Evolutionary conservation across 2,113 vertebrate species (phyloP).

Genomic region (Cebidichthys violaceus): DNA sequence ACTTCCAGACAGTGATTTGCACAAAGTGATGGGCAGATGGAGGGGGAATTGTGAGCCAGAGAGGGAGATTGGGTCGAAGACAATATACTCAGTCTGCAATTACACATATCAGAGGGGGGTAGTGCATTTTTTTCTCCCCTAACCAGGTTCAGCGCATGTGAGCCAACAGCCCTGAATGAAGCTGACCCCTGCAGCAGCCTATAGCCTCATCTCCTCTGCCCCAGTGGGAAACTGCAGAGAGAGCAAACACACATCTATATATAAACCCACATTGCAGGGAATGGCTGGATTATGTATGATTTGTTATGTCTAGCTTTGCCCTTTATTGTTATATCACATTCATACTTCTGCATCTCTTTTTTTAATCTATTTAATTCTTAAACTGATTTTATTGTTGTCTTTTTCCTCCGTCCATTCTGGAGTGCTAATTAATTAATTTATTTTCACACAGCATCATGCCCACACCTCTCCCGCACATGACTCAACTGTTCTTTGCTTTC

Average conservation of each 20-base stretch:
- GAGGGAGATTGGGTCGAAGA: constrained; percentile 9
- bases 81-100: constrained; percentile 36
- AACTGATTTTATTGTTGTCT: constrained; percentile 1
- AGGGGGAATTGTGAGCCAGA: constrained; percentile 14
- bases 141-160: constrained; percentile 23
- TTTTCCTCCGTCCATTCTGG: constrained; percentile 39
- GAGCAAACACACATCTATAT: constrained; percentile 61
- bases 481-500: constrained; percentile 66
- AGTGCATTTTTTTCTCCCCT: background rate
- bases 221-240: constrained; percentile 39
- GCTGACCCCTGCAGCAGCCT: constrained; percentile 54
- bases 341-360: constrained; percentile 7
- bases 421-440: constrained; percentile 48
- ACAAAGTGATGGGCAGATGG: constrained; percentile 31
- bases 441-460: constrained; percentile 50
- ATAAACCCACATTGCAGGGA: constrained; percentile 63
- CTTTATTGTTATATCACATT: constrained; percentile 14
- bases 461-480: constrained; percentile 65
- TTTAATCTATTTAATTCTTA: background rate
- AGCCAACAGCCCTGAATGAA: constrained; percentile 33
- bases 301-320: constrained; percentile 58
- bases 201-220: constrained; percentile 36
- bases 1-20: constrained; percentile 24
- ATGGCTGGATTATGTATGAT: constrained; percentile 65
- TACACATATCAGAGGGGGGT: constrained; percentile 35